Conservation (phyloP, 1,140 invertebrate genomes). For the Acromyrmex charruanus region DNA sequence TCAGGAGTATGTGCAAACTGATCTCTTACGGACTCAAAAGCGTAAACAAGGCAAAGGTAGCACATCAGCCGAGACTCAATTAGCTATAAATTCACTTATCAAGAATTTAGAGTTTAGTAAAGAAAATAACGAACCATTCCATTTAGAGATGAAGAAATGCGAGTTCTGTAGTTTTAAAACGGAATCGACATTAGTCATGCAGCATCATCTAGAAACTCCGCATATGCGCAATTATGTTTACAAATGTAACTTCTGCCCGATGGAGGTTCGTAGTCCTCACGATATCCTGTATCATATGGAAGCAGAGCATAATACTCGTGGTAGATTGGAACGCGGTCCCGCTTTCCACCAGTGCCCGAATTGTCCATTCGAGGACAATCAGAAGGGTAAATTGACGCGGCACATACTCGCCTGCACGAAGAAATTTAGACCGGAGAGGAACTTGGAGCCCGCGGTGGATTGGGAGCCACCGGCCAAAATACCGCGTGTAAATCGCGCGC, state of each 20-base stretch:
- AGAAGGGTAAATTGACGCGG: constrained; percentile 96
- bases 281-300: constrained; percentile 97
- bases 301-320: constrained; percentile 93
- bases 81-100: constrained; percentile 92
- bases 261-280: constrained; percentile 93
- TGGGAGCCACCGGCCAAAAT: constrained; percentile 98
- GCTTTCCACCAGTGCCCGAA: constrained; percentile 97
- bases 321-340: constrained; percentile 93
- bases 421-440: constrained; percentile 95
- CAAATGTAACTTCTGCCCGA: constrained; percentile 95
- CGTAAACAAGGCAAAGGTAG: constrained; percentile 90
- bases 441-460: constrained; percentile 93
- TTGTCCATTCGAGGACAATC: constrained; percentile 97
- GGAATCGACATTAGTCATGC: constrained; percentile 94
- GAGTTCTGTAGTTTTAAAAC: constrained; percentile 97
- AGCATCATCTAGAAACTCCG: constrained; percentile 96
- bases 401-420: constrained; percentile 96
- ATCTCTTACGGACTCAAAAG: constrained; percentile 95
- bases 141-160: constrained; percentile 93
- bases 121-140: constrained; percentile 95
- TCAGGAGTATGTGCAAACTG: constrained; percentile 96
- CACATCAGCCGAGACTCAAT: constrained; percentile 90
- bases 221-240: constrained; percentile 96
- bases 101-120: constrained; percentile 95
- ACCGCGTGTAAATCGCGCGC: constrained; percentile 89